Percentiles rank a stretch among this genome's conserved stretches.
Evolutionary conservation across 2,113 vertebrate genomes (phyloP).

Genomic region (Corvus hawaiiensis): DNA sequence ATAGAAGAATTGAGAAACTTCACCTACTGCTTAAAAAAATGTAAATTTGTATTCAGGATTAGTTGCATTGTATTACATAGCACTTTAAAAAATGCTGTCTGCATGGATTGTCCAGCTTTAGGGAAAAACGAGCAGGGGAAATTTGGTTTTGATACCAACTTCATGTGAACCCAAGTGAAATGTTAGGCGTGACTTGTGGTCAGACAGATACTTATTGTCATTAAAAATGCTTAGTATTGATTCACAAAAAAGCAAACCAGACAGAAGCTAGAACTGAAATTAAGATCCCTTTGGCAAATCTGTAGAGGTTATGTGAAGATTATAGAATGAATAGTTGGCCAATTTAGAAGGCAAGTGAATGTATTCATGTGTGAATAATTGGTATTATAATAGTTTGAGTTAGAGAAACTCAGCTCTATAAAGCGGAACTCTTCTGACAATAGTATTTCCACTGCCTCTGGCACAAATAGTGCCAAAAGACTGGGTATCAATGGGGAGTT

Average conservation of each 20-base stretch:
- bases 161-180: not conserved
- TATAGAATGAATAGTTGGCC: constrained; percentile 3
- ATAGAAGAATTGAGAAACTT: not conserved
- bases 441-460: constrained; percentile 16
- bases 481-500: not conserved
- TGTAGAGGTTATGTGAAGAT: constrained; percentile 37
- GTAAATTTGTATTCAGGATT: not conserved
- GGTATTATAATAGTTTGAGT: constrained; percentile 42
- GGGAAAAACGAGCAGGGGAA: not conserved
- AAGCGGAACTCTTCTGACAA: constrained; percentile 25
- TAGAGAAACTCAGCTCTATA: not conserved
- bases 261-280: not conserved
- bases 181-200: not conserved
- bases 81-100: not conserved
- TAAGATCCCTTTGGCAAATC: constrained; percentile 19
- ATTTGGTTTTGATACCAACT: not conserved
- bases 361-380: constrained; percentile 59
- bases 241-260: not conserved
- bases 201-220: not conserved
- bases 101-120: not conserved
- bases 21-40: not conserved
- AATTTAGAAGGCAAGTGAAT: constrained; percentile 39
- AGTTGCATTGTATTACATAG: not conserved
- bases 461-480: constrained; percentile 11
- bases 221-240: not conserved